These are phyloP conservation scores for Xylophagus ater DNA, from an alignment of 2,888 invertebrate genomes.

Conservation along the genomic window DNA sequence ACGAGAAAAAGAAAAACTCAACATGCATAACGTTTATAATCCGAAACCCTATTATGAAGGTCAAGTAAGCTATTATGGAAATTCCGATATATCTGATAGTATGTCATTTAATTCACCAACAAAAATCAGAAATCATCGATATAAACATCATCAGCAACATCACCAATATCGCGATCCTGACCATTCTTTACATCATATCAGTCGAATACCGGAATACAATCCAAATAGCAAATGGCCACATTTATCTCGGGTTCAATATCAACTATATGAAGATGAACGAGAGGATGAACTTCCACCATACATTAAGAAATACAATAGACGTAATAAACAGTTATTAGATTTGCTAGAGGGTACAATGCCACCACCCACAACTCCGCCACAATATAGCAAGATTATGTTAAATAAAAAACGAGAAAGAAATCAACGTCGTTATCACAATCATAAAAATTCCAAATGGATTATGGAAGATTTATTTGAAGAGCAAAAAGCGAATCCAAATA, in stretches of 20 bases:
- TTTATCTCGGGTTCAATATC: constrained; percentile 32
- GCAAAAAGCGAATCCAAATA: constrained; percentile 22
- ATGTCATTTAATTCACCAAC: constrained; percentile 9
- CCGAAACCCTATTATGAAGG: constrained; percentile 30
- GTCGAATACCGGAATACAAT: constrained; percentile 30
- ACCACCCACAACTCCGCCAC: constrained; percentile 23
- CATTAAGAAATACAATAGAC: constrained; percentile 35
- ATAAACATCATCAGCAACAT: constrained; percentile 11
- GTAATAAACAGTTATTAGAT: constrained; percentile 35
- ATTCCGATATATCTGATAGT: constrained; percentile 23
- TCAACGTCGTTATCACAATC: constrained; percentile 25
- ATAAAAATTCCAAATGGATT: constrained; percentile 21
- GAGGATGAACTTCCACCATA: constrained; percentile 34
- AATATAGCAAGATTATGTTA: no score
- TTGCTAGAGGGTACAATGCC: constrained; percentile 34
- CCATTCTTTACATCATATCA: constrained; percentile 15
- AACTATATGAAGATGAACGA: constrained; percentile 24
- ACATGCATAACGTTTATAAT: constrained; percentile 5
- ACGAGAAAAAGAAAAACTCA: constrained; percentile 3
- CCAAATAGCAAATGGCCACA: constrained; percentile 38
- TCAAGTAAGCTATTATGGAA: constrained; percentile 31
- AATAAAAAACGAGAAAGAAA: background rate
- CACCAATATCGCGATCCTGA: constrained; percentile 15
- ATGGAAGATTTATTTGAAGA: constrained; percentile 31
- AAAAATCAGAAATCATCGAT: constrained; percentile 12